Conservation (phyloP, 64 coral and sea anemone species). For the Cladopsammia gracilis region DNA sequence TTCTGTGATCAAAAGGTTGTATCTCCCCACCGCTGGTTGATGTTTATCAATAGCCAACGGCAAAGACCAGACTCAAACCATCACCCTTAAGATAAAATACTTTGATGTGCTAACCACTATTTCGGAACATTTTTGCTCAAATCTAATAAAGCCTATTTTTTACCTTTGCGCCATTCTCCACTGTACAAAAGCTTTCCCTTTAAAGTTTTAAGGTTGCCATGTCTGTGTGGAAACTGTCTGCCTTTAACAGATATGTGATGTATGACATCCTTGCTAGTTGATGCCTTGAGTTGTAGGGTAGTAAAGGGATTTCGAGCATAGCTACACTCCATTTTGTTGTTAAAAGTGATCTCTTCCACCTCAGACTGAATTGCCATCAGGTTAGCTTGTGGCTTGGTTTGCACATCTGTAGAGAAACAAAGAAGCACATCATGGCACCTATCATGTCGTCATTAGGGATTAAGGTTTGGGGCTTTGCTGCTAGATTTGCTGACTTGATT, state of each 20-base stretch:
- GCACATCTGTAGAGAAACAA: neutral
- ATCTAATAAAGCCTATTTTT: neutral
- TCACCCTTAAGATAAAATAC: too few species aligned
- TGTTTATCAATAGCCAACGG: too few species aligned
- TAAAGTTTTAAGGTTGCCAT: constrained; percentile 18
- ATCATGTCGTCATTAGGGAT: too few species aligned
- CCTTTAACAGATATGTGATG: neutral
- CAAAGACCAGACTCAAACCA: too few species aligned
- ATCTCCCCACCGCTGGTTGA: too few species aligned
- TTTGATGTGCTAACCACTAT: too few species aligned
- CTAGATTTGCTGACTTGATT: too few species aligned
- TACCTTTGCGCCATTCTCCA: constrained; percentile 57
- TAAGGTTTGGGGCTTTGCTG: too few species aligned
- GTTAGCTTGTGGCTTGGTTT: neutral
- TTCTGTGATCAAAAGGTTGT: too few species aligned
- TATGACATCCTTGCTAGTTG: neutral
- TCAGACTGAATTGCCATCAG: neutral
- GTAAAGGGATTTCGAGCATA: constrained; percentile 30
- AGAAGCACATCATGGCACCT: neutral
- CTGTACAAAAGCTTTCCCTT: constrained; percentile 50
- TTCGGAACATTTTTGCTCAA: too few species aligned
- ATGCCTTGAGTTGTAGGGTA: neutral
- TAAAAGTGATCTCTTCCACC: constrained; percentile 22
- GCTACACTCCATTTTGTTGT: constrained; percentile 9
- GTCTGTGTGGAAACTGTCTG: constrained; percentile 26